These are phyloP conservation scores for rabbit (Oryctolagus cuniculus) DNA, from an alignment of 2,113 vertebrate species.

Conservation along the genomic window mOryCun1.1 NC_091442.1:97922501-97923000, in stretches of 20 bases:
- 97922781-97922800: not conserved
- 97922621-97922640: not conserved
- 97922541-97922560: not conserved
- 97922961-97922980: not conserved
- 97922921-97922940: not conserved
- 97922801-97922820: not conserved
- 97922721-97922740: constrained; percentile 1
- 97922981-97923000: not conserved
- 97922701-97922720: not conserved
- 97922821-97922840: constrained; percentile 35
- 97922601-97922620: not conserved
- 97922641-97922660: not conserved
- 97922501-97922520: not conserved
- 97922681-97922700: not conserved
- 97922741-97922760: not conserved
- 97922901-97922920: not conserved
- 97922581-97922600: not conserved
- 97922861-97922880: not conserved
- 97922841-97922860: not conserved
- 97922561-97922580: not conserved
- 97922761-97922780: not conserved
- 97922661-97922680: not conserved
- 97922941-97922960: not conserved
- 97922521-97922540: not conserved
- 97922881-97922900: not conserved